phyloP scores from a whole-genome alignment of 2,113 vertebrate genomes.

The Chrysochloris asiatica region DNA sequence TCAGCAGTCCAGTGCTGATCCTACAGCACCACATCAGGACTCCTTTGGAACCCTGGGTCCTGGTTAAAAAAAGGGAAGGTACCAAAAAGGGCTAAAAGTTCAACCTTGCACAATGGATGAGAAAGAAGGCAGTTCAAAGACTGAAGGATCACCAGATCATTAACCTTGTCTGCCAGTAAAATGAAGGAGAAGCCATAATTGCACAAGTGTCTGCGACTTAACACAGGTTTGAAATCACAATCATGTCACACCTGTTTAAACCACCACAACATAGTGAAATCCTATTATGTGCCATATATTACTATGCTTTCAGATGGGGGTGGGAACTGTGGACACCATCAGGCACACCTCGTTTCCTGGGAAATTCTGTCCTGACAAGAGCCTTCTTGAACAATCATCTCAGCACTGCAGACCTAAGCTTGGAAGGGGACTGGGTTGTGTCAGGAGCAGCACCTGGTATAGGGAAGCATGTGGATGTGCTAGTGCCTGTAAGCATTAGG shows the following conservation, averaged over 20 bases:
- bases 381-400: slow-evolving; percentile 44
- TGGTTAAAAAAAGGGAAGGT: neutral
- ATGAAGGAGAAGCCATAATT: slow-evolving; percentile 17
- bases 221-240: slow-evolving; percentile 48
- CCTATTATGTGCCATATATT: slow-evolving; percentile 54
- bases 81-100: neutral
- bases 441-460: neutral
- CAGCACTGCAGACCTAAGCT: neutral
- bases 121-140: slow-evolving; percentile 17
- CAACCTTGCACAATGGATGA: neutral
- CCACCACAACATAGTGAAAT: slow-evolving; percentile 49
- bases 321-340: slow-evolving; percentile 26
- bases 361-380: slow-evolving; percentile 50
- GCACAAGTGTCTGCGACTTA: slow-evolving; percentile 9
- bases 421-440: neutral
- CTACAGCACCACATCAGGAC: no score
- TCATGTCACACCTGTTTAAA: slow-evolving; percentile 54
- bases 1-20: no score
- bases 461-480: neutral
- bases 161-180: slow-evolving; percentile 24
- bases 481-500: neutral
- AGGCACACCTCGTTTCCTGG: slow-evolving; percentile 50
- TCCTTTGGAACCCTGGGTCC: neutral
- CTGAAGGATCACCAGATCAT: neutral
- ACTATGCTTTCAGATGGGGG: slow-evolving; percentile 53